Conservation (phyloP, 2,888 invertebrate genomes). For the Pandemis cinnamomeana region DNA sequence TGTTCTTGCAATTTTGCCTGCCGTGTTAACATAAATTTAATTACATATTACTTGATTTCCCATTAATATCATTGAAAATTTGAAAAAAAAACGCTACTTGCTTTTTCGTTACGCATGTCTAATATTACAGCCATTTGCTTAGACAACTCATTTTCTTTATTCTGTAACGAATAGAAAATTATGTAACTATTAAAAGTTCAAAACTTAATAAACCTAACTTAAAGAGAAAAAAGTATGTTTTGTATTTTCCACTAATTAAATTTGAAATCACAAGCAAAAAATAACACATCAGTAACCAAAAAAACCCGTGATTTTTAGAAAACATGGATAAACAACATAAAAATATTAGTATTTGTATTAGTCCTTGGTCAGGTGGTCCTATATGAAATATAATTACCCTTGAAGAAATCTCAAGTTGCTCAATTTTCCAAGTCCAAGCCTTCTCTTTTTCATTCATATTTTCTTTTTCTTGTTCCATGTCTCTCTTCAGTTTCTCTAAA, state of each 20-base stretch:
- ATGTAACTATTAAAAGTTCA: not conserved
- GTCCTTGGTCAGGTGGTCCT: too few species aligned
- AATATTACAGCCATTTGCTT: conserved; percentile 60
- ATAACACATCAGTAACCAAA: too few species aligned
- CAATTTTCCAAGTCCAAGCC: conserved; percentile 46
- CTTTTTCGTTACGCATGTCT: conserved; percentile 65
- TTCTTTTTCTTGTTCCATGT: conserved; percentile 50
- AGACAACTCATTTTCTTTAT: conserved; percentile 60
- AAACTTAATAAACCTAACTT: too few species aligned
- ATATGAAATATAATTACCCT: conserved; percentile 46
- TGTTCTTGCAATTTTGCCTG: conserved; percentile 65
- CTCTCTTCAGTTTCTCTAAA: conserved; percentile 50
- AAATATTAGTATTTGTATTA: too few species aligned
- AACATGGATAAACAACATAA: too few species aligned
- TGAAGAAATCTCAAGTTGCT: conserved; percentile 50
- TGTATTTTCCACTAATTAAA: too few species aligned
- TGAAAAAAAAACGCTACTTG: conserved; percentile 37
- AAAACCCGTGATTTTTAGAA: too few species aligned
- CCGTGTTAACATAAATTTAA: not conserved
- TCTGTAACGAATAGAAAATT: conserved; percentile 48
- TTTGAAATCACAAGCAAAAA: too few species aligned
- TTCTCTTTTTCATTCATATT: conserved; percentile 49
- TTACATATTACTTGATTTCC: not conserved
- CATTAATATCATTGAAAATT: not conserved
- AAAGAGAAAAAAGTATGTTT: too few species aligned